Conservation (phyloP, 2,113 vertebrate species). For the Coregonus clupeaformis region DNA sequence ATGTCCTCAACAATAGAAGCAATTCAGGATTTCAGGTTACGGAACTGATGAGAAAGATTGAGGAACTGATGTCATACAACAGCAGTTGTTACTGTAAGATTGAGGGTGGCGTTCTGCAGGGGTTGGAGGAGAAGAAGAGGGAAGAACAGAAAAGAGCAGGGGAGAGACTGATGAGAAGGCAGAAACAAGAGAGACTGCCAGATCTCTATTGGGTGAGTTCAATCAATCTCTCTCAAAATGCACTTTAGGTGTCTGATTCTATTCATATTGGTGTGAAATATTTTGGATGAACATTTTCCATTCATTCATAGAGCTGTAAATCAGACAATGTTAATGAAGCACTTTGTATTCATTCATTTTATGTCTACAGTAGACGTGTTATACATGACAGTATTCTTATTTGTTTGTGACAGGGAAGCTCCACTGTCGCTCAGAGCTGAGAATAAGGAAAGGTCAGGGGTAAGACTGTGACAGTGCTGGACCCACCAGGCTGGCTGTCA, state of each 20-base stretch:
- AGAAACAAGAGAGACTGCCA: conserved; percentile 42
- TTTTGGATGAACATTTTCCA: too few relatives aligned
- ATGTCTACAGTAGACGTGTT: background rate
- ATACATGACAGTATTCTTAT: conserved; percentile 2
- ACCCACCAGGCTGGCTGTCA: conserved; percentile 51
- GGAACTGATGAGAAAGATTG: conserved; percentile 67
- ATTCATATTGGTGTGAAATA: too few relatives aligned
- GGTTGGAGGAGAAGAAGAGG: conserved; percentile 40
- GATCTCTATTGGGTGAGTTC: conserved; percentile 56
- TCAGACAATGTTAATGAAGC: too few relatives aligned
- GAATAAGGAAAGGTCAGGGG: conserved; percentile 19
- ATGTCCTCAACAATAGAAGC: conserved; percentile 61
- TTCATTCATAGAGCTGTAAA: background rate
- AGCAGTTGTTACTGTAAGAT: conserved; percentile 27
- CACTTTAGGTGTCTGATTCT: background rate
- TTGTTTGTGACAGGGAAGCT: conserved; percentile 46
- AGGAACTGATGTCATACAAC: conserved; percentile 42
- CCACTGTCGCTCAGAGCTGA: conserved; percentile 32
- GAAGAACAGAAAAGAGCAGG: conserved; percentile 38
- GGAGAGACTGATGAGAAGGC: conserved; percentile 35
- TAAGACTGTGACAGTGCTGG: conserved; percentile 50
- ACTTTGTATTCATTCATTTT: background rate
- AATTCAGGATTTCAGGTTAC: conserved; percentile 59
- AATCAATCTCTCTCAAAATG: background rate
- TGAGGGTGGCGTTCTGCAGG: conserved; percentile 29